Evolutionary conservation across 2,797 vertebrate genomes (phyloP).

Genomic region (Sarcoramphus papa): DNA sequence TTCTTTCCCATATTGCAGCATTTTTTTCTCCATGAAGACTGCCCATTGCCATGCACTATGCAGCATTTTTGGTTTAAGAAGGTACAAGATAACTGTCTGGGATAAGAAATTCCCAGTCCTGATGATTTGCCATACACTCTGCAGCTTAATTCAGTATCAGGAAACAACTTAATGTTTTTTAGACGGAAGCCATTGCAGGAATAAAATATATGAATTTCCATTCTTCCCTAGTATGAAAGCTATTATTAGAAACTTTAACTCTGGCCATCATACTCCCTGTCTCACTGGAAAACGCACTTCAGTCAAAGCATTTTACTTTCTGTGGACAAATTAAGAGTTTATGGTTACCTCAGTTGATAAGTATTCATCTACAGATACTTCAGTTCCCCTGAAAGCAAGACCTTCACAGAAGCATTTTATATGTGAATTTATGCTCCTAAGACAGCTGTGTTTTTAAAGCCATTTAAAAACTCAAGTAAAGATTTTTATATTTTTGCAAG

Average conservation of each 20-base stretch:
- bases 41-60: neutral
- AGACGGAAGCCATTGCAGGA: neutral
- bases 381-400: neutral
- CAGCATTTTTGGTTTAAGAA: neutral
- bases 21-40: neutral
- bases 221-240: neutral
- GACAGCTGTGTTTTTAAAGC: neutral
- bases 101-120: neutral
- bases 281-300: neutral
- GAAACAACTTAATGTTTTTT: neutral
- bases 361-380: neutral
- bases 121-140: neutral
- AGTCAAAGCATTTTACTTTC: neutral
- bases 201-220: neutral
- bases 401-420: neutral
- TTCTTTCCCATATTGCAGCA: neutral
- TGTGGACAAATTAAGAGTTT: neutral
- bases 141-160: neutral
- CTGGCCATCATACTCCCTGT: neutral
- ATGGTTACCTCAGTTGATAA: neutral
- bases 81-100: neutral
- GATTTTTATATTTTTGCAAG: neutral
- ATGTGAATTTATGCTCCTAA: neutral
- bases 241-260: neutral
- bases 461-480: neutral